Base-by-base conservation (phyloP, 1,140 invertebrate species). In the Camponotus pennsylvanicus region DNA sequence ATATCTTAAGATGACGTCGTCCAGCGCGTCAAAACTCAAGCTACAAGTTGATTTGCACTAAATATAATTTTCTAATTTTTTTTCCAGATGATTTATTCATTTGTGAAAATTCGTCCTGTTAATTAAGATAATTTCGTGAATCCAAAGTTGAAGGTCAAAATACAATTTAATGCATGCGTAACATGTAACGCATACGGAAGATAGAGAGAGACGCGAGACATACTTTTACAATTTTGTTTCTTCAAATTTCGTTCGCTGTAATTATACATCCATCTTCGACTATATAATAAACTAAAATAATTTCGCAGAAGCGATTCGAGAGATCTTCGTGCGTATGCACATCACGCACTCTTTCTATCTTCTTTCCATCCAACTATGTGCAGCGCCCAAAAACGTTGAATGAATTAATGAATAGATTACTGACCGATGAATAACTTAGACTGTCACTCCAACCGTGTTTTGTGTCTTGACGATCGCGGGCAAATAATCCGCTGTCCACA, bases 401-500 rank as follows among this genome's bases (percentile, higher is more conserved):
- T 67, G 18, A 67, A 55, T 42, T 69, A 55, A 79, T 79, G 32
- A 45, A 52, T 69, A 64, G 40, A 66, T 75, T 57, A 57, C 37
- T 59, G 21, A 73, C 37, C 34, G 5, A 57, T 21, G 42, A 21
- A 34, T 63, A 42, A 7, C 49, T 83, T 86, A 90, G 9, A 82
- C 88, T 37, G 86, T 73, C 1, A 93, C 87, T 1, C 90, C 89
- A 42, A 92, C 79, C 3, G 76, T 71, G 57, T 86, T 90, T 34
- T 91, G 92, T n/a, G 69, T 63, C 42, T 82, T 87, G 15, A 88
- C 66, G 27, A 86, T 85, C 32, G 71, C 82, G 15, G 80, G 88
- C 55, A 92, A 42, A 52, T 89, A 89, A 55, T 64, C 86, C 49
- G 40, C 73, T 73, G 75, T 83, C 52, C 94, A 92, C 34, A 91